Evolutionary conservation across 2,113 vertebrate genomes (phyloP).

Genomic region (Cathartes aura): DNA sequence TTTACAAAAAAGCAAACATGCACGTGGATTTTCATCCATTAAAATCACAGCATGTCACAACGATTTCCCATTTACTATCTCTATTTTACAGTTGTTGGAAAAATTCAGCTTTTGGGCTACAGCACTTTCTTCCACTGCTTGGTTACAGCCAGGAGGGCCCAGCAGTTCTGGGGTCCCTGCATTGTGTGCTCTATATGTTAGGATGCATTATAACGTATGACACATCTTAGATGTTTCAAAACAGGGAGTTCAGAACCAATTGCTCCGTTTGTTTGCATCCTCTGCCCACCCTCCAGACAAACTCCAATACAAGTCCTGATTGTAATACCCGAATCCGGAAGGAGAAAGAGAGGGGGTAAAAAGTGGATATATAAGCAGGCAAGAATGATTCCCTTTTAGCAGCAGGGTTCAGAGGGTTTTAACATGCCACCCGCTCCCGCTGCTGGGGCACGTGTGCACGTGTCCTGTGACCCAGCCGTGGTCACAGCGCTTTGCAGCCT

Average conservation of each 20-base stretch:
- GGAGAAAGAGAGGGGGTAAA: not conserved
- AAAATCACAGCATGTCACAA: not conserved
- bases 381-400: not conserved
- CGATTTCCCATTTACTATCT: not conserved
- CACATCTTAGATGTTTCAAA: not conserved
- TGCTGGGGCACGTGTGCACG: fast-evolving
- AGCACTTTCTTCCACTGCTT: not conserved
- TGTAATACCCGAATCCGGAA: not conserved
- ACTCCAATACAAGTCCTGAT: not conserved
- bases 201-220: not conserved
- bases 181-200: fast-evolving
- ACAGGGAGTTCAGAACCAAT: not conserved
- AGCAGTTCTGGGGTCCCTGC: not conserved
- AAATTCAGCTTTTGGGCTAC: not conserved
- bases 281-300: not conserved
- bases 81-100: not conserved
- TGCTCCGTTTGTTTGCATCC: not conserved
- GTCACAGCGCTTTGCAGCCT: not conserved
- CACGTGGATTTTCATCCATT: not conserved
- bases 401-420: not conserved
- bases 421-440: fast-evolving
- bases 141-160: not conserved
- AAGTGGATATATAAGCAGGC: not conserved
- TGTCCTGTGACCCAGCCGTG: not conserved
- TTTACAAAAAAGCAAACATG: not conserved